These are phyloP conservation scores for Cantharis rustica DNA, from an alignment of 2,888 invertebrate species.

Conservation along the genomic window DNA sequence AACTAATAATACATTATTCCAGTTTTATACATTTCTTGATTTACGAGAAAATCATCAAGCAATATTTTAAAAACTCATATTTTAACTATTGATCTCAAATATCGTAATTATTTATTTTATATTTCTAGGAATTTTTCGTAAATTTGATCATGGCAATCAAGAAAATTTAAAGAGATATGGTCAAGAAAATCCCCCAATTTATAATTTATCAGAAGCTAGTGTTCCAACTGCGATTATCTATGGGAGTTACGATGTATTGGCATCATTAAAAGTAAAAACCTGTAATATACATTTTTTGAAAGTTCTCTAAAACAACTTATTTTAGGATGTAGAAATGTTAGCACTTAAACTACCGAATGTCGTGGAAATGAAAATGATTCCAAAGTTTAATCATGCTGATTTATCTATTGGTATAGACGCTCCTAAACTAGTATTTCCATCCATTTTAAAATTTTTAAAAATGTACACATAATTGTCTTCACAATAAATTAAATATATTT, in stretches of 20 bases:
- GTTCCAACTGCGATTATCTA: neutral
- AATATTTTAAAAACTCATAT: no score
- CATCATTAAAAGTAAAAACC: neutral
- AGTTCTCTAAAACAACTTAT: neutral
- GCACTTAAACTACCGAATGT: neutral
- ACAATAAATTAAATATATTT: no score
- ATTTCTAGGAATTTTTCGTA: conserved; percentile 3
- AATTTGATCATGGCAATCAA: neutral
- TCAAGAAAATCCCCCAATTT: neutral
- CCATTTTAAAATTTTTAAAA: neutral
- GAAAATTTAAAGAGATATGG: neutral
- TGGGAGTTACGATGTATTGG: neutral
- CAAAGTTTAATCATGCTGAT: neutral
- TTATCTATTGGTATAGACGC: neutral
- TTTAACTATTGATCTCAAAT: no score
- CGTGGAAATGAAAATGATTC: neutral
- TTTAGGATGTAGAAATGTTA: neutral
- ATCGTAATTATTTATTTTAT: no score
- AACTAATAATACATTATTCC: no score
- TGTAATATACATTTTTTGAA: neutral
- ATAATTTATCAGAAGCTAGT: neutral
- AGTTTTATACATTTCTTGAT: no score
- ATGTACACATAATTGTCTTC: neutral
- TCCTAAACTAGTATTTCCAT: neutral
- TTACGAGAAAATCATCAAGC: no score